A percentile compares a stretch with the other conserved stretches of the same genome.
These are phyloP conservation scores for Cardinalis cardinalis DNA, from an alignment of 2,113 vertebrate genomes.

Conservation along the genomic window DNA sequence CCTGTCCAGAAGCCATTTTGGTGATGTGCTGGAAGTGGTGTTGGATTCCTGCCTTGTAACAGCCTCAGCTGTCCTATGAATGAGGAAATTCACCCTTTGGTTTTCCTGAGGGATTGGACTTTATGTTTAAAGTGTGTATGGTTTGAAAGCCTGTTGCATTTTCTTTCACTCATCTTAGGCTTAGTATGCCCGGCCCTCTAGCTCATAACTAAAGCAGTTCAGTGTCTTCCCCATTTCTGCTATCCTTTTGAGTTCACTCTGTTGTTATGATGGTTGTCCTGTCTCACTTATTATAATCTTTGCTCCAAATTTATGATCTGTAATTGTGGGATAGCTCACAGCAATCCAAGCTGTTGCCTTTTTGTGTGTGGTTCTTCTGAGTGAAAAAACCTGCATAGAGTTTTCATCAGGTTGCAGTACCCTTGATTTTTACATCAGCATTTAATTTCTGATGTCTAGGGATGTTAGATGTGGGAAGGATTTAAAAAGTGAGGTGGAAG, in stretches of 20 bases:
- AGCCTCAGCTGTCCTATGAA: neutral
- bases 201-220: neutral
- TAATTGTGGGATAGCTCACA: neutral
- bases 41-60: neutral
- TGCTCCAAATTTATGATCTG: neutral
- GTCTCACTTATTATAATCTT: neutral
- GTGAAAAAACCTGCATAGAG: neutral
- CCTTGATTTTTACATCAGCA: neutral
- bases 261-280: neutral
- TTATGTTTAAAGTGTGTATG: neutral
- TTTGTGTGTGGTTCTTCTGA: neutral
- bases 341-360: neutral
- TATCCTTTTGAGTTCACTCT: neutral
- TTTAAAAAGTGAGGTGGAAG: neutral
- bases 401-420: neutral
- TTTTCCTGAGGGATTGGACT: neutral
- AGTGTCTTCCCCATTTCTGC: neutral
- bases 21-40: neutral
- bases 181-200: neutral
- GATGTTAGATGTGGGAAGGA: neutral
- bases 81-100: neutral
- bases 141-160: neutral
- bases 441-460: neutral
- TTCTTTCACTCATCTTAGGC: neutral
- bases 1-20: neutral